These are phyloP conservation scores for Berghia stephanieae DNA, from an alignment of 1,140 invertebrate species.

Conservation along the genomic window DNA sequence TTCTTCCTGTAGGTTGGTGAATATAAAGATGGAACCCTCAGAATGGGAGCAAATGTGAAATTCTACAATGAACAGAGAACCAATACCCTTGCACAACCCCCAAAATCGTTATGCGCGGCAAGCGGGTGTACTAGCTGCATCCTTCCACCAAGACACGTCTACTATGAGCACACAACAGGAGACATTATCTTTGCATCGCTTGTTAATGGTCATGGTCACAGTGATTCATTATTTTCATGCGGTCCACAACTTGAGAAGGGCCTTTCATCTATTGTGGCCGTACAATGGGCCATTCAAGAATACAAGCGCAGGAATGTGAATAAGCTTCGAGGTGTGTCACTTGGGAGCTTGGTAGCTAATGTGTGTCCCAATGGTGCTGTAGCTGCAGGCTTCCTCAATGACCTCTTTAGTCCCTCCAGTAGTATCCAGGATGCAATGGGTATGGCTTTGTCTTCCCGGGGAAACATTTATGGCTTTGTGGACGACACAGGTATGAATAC, in stretches of 20 bases:
- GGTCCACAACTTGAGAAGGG: slow-evolving; percentile 25
- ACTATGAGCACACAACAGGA: slow-evolving; percentile 45
- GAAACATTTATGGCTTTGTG: slow-evolving; percentile 45
- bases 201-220: slow-evolving; percentile 41
- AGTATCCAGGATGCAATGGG: slow-evolving; percentile 40
- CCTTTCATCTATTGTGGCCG: slow-evolving; percentile 39
- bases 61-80: slow-evolving; percentile 44
- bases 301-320: slow-evolving; percentile 38
- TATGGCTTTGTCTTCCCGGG: slow-evolving; percentile 42
- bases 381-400: slow-evolving; percentile 43
- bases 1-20: slow-evolving; percentile 47
- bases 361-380: slow-evolving; percentile 41
- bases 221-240: slow-evolving; percentile 46
- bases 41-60: slow-evolving; percentile 32
- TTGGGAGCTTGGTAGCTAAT: slow-evolving; percentile 53
- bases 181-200: slow-evolving; percentile 50
- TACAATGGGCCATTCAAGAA: slow-evolving; percentile 44
- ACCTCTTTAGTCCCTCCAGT: slow-evolving; percentile 43
- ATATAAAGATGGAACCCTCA: slow-evolving; percentile 40
- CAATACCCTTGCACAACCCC: slow-evolving; percentile 22
- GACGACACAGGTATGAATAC: slow-evolving; percentile 30
- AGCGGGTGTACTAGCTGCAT: slow-evolving; percentile 51
- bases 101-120: slow-evolving; percentile 41
- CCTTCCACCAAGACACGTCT: slow-evolving; percentile 35
- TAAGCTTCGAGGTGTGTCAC: slow-evolving; percentile 40